phyloP scores from a whole-genome alignment of 2,113 vertebrate genomes.

The Dolichallabes microphthalmus region DNA sequence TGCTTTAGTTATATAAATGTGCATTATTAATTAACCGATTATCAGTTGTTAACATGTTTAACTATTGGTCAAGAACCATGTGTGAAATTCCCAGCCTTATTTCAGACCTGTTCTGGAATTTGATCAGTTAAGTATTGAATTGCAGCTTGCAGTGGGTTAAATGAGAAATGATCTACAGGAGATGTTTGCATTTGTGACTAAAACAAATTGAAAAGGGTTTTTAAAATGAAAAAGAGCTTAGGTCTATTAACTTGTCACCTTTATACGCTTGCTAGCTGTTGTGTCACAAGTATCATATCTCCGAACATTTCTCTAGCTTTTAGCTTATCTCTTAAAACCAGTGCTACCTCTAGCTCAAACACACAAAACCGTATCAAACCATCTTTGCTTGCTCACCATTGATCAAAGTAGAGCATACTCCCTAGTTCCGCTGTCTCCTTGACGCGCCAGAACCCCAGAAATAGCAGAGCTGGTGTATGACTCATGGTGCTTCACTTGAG shows the following conservation, averaged over 20 bases:
- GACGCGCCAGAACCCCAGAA: constrained; percentile 52
- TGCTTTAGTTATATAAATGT: too few relatives aligned
- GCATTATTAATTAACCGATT: too few relatives aligned
- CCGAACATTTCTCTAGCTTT: neutral
- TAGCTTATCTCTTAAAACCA: neutral
- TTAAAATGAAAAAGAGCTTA: too few relatives aligned
- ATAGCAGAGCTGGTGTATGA: constrained; percentile 65
- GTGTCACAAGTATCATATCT: neutral
- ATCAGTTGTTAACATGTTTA: too few relatives aligned
- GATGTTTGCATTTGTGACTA: neutral
- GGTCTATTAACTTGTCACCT: too few relatives aligned
- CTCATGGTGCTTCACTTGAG: constrained; percentile 58
- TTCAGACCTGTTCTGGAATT: neutral
- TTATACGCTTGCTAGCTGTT: neutral
- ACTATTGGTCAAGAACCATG: too few relatives aligned
- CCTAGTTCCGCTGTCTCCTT: constrained; percentile 4
- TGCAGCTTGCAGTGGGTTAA: neutral
- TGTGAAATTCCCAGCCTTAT: too few relatives aligned
- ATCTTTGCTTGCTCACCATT: constrained; percentile 10
- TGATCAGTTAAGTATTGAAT: neutral
- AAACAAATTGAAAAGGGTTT: neutral
- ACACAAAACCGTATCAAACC: neutral
- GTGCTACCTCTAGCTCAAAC: neutral
- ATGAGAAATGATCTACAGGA: neutral
- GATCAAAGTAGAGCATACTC: constrained; percentile 24